Evolutionary conservation across 2,113 vertebrate genomes (phyloP).

Genomic region (Sminthopsis crassicaudata): DNA sequence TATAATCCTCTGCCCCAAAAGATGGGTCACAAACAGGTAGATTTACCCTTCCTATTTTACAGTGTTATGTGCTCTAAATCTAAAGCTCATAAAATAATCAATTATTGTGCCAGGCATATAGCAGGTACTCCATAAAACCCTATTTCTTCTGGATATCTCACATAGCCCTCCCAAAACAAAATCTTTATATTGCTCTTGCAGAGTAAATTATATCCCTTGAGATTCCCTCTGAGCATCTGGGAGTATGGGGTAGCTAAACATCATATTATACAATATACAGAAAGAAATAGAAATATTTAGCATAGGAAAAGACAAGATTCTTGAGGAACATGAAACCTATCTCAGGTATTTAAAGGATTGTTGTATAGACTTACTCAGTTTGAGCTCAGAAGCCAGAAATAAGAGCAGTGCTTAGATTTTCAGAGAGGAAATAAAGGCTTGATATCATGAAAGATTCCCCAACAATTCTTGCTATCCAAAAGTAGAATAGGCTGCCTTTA

Average conservation of each 20-base stretch:
- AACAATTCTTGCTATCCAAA: background rate
- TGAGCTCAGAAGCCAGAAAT: background rate
- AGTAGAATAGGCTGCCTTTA: background rate
- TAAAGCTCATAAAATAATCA: background rate
- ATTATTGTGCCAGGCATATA: background rate
- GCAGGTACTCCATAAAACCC: background rate
- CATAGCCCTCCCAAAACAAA: background rate
- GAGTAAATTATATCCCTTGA: background rate
- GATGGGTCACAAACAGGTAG: background rate
- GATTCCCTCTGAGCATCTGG: background rate
- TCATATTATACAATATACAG: background rate
- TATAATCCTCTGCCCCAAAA: no score
- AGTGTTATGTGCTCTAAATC: background rate
- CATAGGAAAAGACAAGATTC: background rate
- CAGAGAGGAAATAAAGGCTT: background rate
- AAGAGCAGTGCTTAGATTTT: background rate
- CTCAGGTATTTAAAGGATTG: background rate
- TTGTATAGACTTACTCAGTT: background rate
- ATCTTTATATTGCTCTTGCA: background rate
- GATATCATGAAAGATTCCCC: background rate
- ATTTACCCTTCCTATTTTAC: background rate
- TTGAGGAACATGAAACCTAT: background rate
- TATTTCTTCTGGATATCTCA: background rate
- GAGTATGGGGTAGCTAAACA: background rate
- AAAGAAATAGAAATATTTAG: background rate